These are phyloP conservation scores for Lanius collurio DNA, from an alignment of 2,113 vertebrate genomes.

Conservation along the genomic window DNA sequence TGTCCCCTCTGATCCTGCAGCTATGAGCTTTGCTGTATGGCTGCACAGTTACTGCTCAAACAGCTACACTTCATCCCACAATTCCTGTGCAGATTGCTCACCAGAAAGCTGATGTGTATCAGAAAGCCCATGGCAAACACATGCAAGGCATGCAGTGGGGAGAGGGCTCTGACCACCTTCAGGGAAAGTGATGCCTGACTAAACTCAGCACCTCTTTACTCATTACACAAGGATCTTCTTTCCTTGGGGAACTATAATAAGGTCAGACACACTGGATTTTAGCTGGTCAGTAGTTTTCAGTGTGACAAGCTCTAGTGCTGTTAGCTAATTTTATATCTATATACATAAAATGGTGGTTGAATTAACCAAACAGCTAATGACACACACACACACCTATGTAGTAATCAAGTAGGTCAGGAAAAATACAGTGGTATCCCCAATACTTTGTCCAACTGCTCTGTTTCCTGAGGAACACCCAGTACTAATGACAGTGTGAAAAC, in stretches of 20 bases:
- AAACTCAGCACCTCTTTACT: background rate
- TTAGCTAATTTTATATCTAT: background rate
- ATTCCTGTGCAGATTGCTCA: background rate
- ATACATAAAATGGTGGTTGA: background rate
- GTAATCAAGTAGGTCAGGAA: background rate
- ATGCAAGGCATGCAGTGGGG: background rate
- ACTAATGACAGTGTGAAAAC: background rate
- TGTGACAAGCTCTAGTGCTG: background rate
- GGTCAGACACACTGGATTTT: background rate
- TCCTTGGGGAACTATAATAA: background rate
- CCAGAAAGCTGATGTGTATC: background rate
- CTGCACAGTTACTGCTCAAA: background rate
- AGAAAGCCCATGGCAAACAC: background rate
- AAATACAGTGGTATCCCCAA: background rate
- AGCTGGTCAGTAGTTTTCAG: background rate
- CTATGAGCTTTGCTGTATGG: background rate
- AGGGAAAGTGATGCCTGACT: background rate
- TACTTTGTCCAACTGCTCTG: background rate
- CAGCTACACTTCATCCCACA: background rate
- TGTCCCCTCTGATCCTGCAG: background rate
- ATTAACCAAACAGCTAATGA: background rate
- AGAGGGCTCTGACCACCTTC: background rate
- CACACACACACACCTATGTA: background rate
- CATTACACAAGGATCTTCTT: background rate
- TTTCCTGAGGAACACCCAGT: background rate